phyloP scores from a whole-genome alignment of 2,888 invertebrate species.

The Archips xylosteana region DNA sequence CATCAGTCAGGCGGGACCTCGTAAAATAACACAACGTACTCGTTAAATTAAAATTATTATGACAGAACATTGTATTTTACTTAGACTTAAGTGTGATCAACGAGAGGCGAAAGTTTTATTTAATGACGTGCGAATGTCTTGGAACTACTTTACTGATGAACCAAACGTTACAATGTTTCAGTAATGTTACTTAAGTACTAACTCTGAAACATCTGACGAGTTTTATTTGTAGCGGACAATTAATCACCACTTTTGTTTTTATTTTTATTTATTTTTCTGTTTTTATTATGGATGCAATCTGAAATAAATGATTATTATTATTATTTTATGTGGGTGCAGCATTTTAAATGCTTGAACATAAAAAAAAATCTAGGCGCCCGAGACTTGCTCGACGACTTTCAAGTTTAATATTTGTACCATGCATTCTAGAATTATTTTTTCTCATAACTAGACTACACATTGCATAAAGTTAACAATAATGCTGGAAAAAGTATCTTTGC shows the following conservation, averaged over 20 bases:
- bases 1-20: constrained; percentile 48
- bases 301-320: no score
- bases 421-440: no score
- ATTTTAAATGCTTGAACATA: neutral
- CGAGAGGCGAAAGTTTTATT: constrained; percentile 26
- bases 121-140: constrained; percentile 11
- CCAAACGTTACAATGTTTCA: neutral
- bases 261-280: neutral
- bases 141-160: neutral
- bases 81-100: constrained; percentile 30
- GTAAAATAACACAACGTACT: constrained; percentile 55
- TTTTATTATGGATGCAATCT: no score
- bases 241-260: neutral
- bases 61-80: constrained; percentile 53
- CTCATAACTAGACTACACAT: no score
- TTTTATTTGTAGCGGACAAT: neutral
- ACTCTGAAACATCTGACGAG: neutral
- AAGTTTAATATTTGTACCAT: no score
- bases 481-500: no score
- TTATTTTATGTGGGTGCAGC: neutral
- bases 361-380: neutral
- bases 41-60: constrained; percentile 56
- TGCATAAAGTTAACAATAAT: no score
- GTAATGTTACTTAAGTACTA: neutral
- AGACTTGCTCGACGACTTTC: no score